phyloP scores from a whole-genome alignment of 2,113 vertebrate genomes.

The Xerus inauris region DNA sequence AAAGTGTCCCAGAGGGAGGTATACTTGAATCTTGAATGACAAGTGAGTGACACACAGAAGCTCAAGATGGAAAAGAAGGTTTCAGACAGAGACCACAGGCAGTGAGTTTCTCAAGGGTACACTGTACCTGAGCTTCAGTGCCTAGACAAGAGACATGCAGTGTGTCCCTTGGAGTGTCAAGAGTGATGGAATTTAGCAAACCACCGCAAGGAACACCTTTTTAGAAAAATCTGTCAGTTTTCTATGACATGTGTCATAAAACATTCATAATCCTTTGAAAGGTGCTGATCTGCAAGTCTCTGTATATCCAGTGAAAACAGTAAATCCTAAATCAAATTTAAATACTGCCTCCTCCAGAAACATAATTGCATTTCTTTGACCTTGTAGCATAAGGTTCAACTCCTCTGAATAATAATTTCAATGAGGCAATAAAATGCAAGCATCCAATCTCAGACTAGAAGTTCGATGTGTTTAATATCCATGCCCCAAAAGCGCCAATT shows the following conservation, averaged over 20 bases:
- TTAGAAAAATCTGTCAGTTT: neutral
- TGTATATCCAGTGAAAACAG: neutral
- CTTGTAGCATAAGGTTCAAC: constrained; percentile 14
- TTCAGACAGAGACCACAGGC: neutral
- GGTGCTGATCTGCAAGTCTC: neutral
- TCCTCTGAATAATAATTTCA: constrained; percentile 7
- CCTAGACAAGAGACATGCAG: neutral
- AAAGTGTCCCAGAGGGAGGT: neutral
- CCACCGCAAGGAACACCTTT: neutral
- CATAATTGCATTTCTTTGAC: constrained; percentile 8
- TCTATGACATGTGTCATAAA: neutral
- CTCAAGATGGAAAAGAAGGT: neutral
- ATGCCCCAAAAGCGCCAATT: constrained; percentile 3
- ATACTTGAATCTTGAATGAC: neutral
- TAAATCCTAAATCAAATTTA: constrained; percentile 51
- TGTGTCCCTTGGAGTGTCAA: neutral
- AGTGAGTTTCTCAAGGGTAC: neutral
- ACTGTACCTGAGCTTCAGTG: neutral
- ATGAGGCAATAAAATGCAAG: neutral
- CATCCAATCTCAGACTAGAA: neutral
- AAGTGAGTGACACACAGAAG: fast-evolving
- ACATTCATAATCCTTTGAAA: constrained; percentile 33
- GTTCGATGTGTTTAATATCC: neutral
- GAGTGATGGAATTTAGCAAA: neutral
- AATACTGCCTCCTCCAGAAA: neutral